Conservation (phyloP, 2,888 invertebrate genomes). For the Hofmannophila pseudospretella region DNA sequence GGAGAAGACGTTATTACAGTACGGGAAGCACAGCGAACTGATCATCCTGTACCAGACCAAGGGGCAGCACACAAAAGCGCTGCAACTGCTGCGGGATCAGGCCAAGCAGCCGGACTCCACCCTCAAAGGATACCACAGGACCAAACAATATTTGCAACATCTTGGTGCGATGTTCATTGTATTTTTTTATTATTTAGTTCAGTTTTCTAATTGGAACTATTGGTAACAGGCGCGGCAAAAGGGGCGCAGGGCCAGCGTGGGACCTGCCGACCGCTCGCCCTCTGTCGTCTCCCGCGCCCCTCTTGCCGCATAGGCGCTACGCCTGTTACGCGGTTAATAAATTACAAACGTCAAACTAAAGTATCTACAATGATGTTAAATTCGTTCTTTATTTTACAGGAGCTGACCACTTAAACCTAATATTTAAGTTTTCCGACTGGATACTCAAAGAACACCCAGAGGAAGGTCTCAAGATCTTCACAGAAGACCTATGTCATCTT, state of each 20-base stretch:
- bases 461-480: constrained; percentile 93
- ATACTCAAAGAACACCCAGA: constrained; percentile 91
- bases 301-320: too few relatives aligned
- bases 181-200: too few relatives aligned
- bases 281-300: too few relatives aligned
- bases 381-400: too few relatives aligned
- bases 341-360: too few relatives aligned
- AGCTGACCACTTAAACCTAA: constrained; percentile 87
- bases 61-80: constrained; percentile 93
- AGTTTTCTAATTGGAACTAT: too few relatives aligned
- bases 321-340: too few relatives aligned
- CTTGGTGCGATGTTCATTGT: too few relatives aligned
- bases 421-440: constrained; percentile 97
- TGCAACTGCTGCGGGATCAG: constrained; percentile 90
- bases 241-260: too few relatives aligned
- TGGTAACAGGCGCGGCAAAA: too few relatives aligned
- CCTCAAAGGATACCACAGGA: constrained; percentile 87
- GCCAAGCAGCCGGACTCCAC: constrained; percentile 86
- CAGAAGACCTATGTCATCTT: constrained; percentile 88
- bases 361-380: too few relatives aligned
- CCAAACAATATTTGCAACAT: constrained; percentile 82
- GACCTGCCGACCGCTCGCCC: too few relatives aligned
- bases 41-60: constrained; percentile 97
- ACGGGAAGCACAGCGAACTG: constrained; percentile 93
- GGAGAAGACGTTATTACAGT: constrained; percentile 90